Conservation (phyloP, 1,140 invertebrate genomes). For the Orussus abietinus region DNA sequence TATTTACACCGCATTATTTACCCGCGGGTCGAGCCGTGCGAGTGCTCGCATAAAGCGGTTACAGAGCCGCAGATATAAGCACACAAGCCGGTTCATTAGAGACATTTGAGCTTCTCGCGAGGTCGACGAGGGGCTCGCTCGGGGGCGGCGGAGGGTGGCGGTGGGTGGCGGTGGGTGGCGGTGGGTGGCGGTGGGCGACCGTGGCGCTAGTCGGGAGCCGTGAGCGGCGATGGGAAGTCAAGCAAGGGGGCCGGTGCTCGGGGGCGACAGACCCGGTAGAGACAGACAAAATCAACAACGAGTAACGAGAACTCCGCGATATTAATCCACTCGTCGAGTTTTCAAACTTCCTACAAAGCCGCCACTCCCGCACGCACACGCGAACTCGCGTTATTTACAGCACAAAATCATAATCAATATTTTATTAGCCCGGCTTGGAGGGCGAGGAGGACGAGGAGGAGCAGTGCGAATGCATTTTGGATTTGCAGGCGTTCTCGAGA, state of each 20-base stretch:
- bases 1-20: conserved; percentile 45
- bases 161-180: background rate
- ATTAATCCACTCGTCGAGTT: conserved; percentile 57
- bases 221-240: too few species aligned
- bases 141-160: conserved; percentile 18
- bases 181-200: too few species aligned
- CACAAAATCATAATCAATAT: conserved; percentile 54
- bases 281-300: conserved; percentile 56
- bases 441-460: conserved; percentile 1
- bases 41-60: conserved; percentile 34
- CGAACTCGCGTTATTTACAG: conserved; percentile 37
- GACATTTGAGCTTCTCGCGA: conserved; percentile 46
- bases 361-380: conserved; percentile 26
- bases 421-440: too few species aligned
- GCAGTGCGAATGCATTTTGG: too few species aligned
- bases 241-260: conserved; percentile 6
- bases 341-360: conserved; percentile 55
- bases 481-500: too few species aligned
- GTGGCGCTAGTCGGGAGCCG: background rate
- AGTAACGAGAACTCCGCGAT: conserved; percentile 54
- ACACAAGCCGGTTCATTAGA: conserved; percentile 53
- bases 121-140: conserved; percentile 22
- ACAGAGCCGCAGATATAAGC: conserved; percentile 43
- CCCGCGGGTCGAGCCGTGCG: conserved; percentile 32
- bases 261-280: conserved; percentile 27